Evolutionary conservation across 2,888 invertebrate genomes (phyloP).

Genomic region (Anodontia alba): DNA sequence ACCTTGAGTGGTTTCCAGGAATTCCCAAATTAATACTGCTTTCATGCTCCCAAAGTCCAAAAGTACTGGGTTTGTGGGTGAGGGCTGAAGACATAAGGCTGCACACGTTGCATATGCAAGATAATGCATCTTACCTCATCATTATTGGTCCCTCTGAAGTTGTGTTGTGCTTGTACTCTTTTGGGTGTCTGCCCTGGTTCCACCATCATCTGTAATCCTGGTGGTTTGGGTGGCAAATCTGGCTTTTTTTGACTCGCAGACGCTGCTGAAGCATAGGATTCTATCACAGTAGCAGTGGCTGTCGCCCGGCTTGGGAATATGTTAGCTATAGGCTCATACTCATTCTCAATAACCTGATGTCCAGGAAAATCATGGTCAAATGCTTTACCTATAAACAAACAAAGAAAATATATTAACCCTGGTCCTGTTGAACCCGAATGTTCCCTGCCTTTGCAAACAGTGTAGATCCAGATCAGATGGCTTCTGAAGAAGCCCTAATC

Average conservation of each 20-base stretch:
- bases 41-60: no score
- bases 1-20: no score
- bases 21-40: no score
- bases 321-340: constrained; percentile 67
- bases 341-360: constrained; percentile 60
- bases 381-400: constrained; percentile 55
- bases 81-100: no score
- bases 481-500: no score
- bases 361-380: constrained; percentile 49
- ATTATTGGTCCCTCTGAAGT: constrained; percentile 98
- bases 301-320: constrained; percentile 54
- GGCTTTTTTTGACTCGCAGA: constrained; percentile 50
- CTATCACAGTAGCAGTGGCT: constrained; percentile 65
- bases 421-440: no score
- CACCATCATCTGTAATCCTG: constrained; percentile 69
- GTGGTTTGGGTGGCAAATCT: constrained; percentile 65
- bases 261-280: constrained; percentile 46
- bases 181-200: constrained; percentile 73
- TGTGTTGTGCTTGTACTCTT: constrained; percentile 94
- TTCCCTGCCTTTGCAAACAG: no score
- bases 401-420: not conserved
- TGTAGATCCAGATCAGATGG: not conserved
- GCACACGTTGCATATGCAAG: no score
- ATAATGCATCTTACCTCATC: constrained; percentile 93
- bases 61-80: no score